Conservation (phyloP, 1,140 invertebrate species). For the Antheraea mylitta region DNA sequence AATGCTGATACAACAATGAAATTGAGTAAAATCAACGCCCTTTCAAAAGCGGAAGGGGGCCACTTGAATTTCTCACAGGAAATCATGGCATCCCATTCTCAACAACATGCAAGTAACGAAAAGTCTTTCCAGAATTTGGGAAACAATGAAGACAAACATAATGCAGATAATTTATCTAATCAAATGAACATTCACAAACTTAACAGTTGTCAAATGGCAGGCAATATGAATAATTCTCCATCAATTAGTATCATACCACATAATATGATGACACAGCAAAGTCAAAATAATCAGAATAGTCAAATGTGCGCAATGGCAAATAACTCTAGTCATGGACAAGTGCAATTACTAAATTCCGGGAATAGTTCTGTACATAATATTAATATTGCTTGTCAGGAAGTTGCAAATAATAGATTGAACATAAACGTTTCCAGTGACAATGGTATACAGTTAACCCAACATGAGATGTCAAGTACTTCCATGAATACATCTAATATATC, state of each 20-base stretch:
- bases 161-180: constrained; percentile 46
- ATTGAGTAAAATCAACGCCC: constrained; percentile 69
- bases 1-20: constrained; percentile 70
- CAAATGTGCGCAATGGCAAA: constrained; percentile 64
- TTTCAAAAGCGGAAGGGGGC: constrained; percentile 68
- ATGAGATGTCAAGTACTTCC: constrained; percentile 45
- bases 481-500: constrained; percentile 53
- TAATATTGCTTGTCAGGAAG: constrained; percentile 66
- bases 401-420: constrained; percentile 56
- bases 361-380: constrained; percentile 64
- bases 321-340: constrained; percentile 53
- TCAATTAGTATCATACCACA: constrained; percentile 70
- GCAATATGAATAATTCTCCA: constrained; percentile 57
- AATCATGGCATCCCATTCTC: constrained; percentile 72
- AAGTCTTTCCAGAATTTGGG: constrained; percentile 70
- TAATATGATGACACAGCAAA: constrained; percentile 57
- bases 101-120: constrained; percentile 64
- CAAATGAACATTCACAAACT: constrained; percentile 70
- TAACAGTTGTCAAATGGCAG: constrained; percentile 66
- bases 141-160: constrained; percentile 56
- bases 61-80: constrained; percentile 72
- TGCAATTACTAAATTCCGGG: constrained; percentile 59
- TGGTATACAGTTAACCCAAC: constrained; percentile 49
- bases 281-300: constrained; percentile 64
- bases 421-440: constrained; percentile 46